These are phyloP conservation scores for Macrobrachium rosenbergii DNA, from an alignment of 1,140 invertebrate species.

Conservation along the genomic window DNA sequence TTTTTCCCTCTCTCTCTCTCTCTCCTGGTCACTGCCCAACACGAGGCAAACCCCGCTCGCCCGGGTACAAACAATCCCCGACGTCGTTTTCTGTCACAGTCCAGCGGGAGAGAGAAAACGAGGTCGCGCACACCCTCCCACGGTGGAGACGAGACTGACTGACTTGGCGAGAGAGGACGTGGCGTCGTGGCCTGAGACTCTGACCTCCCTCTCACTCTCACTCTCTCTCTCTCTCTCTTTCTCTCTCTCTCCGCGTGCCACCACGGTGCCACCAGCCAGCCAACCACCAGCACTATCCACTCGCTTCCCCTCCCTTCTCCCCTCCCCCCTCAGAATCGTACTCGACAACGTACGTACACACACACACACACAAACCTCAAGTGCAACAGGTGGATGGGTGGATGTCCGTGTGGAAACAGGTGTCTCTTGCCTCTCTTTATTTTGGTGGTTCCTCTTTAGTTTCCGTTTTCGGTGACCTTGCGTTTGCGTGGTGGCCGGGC, in stretches of 20 bases:
- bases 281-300: too few species aligned
- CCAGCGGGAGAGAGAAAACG: neutral
- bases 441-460: too few species aligned
- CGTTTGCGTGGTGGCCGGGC: too few species aligned
- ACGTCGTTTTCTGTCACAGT: too few species aligned
- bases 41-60: too few species aligned
- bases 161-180: neutral
- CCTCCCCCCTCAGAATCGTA: neutral
- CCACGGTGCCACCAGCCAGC: neutral
- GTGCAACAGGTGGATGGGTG: neutral
- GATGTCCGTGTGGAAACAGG: neutral
- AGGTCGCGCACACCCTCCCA: neutral
- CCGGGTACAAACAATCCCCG: too few species aligned
- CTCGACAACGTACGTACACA: neutral
- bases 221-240: too few species aligned
- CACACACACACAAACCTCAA: neutral
- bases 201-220: neutral
- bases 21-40: neutral
- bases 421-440: too few species aligned
- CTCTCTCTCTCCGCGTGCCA: neutral
- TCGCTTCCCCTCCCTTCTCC: too few species aligned
- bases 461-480: too few species aligned
- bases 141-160: constrained; percentile 3
- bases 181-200: neutral
- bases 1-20: neutral